These are phyloP conservation scores for Catocala fraxini DNA, from an alignment of 2,888 invertebrate species.

Conservation along the genomic window DNA sequence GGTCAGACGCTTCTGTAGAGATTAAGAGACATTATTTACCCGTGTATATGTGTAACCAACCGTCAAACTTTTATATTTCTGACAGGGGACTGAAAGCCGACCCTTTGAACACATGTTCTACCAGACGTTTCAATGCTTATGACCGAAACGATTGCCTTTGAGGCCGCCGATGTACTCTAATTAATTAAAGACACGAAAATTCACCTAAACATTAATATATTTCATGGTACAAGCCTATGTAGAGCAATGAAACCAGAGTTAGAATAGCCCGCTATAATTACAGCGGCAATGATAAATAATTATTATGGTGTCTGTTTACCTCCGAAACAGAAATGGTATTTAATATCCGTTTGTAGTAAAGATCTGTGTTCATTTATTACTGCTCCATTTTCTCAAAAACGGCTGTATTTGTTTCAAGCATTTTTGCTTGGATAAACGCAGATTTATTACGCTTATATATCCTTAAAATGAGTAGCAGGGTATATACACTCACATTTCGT, in stretches of 20 bases:
- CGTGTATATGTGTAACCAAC: constrained; percentile 71
- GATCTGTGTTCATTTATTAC: too few relatives aligned
- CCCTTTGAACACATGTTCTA: constrained; percentile 65
- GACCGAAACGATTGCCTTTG: constrained; percentile 54
- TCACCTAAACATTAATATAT: neutral
- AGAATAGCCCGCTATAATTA: too few relatives aligned
- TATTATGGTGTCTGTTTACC: too few relatives aligned
- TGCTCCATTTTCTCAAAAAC: too few relatives aligned
- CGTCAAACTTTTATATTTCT: constrained; percentile 81
- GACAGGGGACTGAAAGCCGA: constrained; percentile 73
- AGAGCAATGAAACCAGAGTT: neutral
- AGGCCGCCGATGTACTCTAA: constrained; percentile 36
- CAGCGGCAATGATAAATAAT: too few relatives aligned
- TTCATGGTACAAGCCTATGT: neutral
- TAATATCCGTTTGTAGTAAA: too few relatives aligned
- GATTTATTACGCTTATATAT: too few relatives aligned
- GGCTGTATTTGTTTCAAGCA: too few relatives aligned
- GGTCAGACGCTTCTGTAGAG: constrained; percentile 74
- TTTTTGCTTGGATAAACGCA: too few relatives aligned
- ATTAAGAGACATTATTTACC: constrained; percentile 84
- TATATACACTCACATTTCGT: too few relatives aligned
- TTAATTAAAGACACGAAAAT: constrained; percentile 32
- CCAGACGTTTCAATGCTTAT: constrained; percentile 60
- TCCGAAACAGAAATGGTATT: too few relatives aligned
- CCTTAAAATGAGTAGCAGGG: too few relatives aligned